A percentile compares a stretch with the other conserved stretches of the same genome.
Conservation (phyloP, 2,797 vertebrate species). For the Muraenolepis orangiensis region DNA sequence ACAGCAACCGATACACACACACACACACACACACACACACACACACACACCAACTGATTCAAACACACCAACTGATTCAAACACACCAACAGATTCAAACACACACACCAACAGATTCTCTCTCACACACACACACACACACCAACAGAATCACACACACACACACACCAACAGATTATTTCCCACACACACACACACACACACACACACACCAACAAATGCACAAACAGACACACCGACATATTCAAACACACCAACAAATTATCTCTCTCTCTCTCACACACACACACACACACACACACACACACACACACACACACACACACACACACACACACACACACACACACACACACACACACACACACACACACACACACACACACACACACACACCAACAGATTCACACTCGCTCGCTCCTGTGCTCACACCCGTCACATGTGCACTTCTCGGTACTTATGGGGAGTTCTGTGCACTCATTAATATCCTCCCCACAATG, state of each 20-base stretch:
- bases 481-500: slow-evolving; percentile 83
- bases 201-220: no score
- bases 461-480: slow-evolving; percentile 66
- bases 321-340: not conserved
- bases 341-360: not conserved
- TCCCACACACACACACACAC: no score
- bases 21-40: no score
- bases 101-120: not conserved
- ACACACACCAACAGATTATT: no score
- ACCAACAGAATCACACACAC: no score
- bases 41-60: not conserved
- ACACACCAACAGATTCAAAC: slow-evolving; percentile 1
- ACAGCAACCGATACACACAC: no score
- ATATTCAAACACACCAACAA: not conserved
- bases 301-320: slow-evolving; percentile 11
- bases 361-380: slow-evolving; percentile 9
- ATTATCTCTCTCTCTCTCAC: no score
- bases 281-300: not conserved
- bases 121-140: no score
- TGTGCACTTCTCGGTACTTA: slow-evolving; percentile 9
- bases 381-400: not conserved
- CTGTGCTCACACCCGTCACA: slow-evolving; percentile 9
- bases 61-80: not conserved
- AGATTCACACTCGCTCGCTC: no score
- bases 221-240: no score